Evolutionary conservation across 2,888 invertebrate species (phyloP).

Genomic region (Malachius bipustulatus): DNA sequence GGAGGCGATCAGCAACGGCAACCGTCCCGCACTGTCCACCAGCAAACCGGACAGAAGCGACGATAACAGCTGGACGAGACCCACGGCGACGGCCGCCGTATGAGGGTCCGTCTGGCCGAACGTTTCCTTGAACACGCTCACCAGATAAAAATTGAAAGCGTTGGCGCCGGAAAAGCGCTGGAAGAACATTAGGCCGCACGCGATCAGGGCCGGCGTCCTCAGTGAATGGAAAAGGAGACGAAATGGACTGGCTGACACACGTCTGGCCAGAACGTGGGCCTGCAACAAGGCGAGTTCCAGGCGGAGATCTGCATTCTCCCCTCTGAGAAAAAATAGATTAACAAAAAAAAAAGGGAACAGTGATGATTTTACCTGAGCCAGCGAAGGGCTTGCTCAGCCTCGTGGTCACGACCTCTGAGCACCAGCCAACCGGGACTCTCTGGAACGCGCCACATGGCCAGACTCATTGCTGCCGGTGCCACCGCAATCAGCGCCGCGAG

Average conservation of each 20-base stretch:
- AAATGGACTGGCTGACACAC: slow-evolving; percentile 25
- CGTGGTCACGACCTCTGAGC: slow-evolving; percentile 61
- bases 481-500: slow-evolving; percentile 70
- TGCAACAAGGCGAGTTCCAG: slow-evolving; percentile 61
- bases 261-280: slow-evolving; percentile 48
- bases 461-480: slow-evolving; percentile 64
- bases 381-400: slow-evolving; percentile 61
- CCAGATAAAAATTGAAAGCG: slow-evolving; percentile 76
- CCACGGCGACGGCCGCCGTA: slow-evolving; percentile 74
- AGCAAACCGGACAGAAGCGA: slow-evolving; percentile 69
- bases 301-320: slow-evolving; percentile 62
- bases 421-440: slow-evolving; percentile 82
- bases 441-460: slow-evolving; percentile 67
- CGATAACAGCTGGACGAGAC: slow-evolving; percentile 73
- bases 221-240: slow-evolving; percentile 34
- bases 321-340: too few relatives aligned
- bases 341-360: too few relatives aligned
- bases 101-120: slow-evolving; percentile 73
- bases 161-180: slow-evolving; percentile 77
- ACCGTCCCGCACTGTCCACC: slow-evolving; percentile 75
- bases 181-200: slow-evolving; percentile 81
- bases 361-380: too few relatives aligned
- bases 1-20: slow-evolving; percentile 73
- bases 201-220: slow-evolving; percentile 64
- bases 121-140: slow-evolving; percentile 75